These are phyloP conservation scores for Nothoprocta pentlandii DNA, from an alignment of 2,113 vertebrate genomes.

Conservation along the genomic window DNA sequence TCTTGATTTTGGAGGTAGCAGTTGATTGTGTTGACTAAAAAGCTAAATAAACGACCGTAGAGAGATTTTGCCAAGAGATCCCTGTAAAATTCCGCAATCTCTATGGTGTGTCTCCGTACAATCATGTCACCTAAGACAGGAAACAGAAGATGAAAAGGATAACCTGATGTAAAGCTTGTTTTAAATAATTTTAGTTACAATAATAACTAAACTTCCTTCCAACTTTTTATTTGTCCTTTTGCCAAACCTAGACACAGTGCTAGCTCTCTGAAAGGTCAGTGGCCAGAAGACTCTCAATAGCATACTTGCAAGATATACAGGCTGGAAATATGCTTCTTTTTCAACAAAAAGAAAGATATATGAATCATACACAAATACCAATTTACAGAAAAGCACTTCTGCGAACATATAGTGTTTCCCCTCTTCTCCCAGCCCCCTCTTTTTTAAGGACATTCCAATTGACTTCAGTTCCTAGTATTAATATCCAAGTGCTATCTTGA, in stretches of 20 bases:
- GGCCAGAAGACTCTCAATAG: not conserved
- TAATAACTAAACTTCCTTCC: not conserved
- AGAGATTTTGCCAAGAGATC: slow-evolving; percentile 92
- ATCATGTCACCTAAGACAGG: slow-evolving; percentile 86
- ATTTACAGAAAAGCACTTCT: not conserved
- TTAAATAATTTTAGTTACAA: not conserved
- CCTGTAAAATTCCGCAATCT: slow-evolving; percentile 87
- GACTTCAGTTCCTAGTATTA: not conserved
- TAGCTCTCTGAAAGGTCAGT: not conserved
- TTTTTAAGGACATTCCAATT: not conserved
- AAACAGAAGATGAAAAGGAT: slow-evolving; percentile 12
- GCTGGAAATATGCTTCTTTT: not conserved
- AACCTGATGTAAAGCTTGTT: not conserved
- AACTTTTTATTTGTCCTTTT: not conserved
- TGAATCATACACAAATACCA: not conserved
- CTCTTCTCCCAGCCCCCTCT: not conserved
- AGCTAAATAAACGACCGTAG: slow-evolving; percentile 91
- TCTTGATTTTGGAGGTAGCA: slow-evolving; percentile 86
- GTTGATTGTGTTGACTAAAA: slow-evolving; percentile 90
- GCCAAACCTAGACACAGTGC: not conserved
- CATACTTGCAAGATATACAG: not conserved
- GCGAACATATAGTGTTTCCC: not conserved
- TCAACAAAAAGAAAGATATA: not conserved
- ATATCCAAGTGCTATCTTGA: not conserved
- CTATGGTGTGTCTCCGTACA: slow-evolving; percentile 84